Evolutionary conservation across 37 sponge, comb jelly and placozoan species (phyloP), one percentile per base, ranked within the genome.

Genomic region (Ephydatia muelleri): DNA sequence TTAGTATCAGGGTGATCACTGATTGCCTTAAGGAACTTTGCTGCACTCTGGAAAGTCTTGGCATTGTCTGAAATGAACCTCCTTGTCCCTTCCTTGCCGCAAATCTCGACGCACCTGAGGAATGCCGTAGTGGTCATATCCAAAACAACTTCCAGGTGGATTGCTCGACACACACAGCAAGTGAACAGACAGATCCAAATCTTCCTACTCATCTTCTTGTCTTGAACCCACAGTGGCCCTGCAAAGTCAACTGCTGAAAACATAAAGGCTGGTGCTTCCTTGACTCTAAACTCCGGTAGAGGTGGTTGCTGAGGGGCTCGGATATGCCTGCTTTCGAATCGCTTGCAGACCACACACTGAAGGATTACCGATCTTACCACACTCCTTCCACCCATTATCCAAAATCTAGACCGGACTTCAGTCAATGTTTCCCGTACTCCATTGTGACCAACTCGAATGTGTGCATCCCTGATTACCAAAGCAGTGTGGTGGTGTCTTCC

Each of bases 21-120:
- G 2, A 82, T 76, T 32, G 67, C 28, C 48, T 67, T 16, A n/a
- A 87, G 16, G 4, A 27, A 2, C 87, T 80, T 86, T 1, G 87
- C 80, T 2, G 87, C 80, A 0, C 38, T 67, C 39, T 86, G 70
- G 67, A 86, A 86, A 16, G 87, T 79, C 75, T 72, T 86, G n/a
- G 74, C 87, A 64, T 86, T 80, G 49, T 86, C 87, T 31, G 80
- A 82, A 28, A 86, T 23, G 40, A 86, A 31, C 38, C 13, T 79
- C 73, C 37, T 2, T 13, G 43, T 23, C 87, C 87, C 80, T 81
- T 70, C 65, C 87, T 87, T 22, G 87, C 87, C 23, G 87, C 21
- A 39, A 87, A 87, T 25, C 77, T 72, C 78, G 70, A 87, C 4
- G 34, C 82, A 80, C n/a, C 75, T 6, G 37, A 87, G 4, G 49